These are phyloP conservation scores for Drosophila affinis DNA, from an alignment of 2,888 invertebrate genomes.

Conservation along the genomic window DNA sequence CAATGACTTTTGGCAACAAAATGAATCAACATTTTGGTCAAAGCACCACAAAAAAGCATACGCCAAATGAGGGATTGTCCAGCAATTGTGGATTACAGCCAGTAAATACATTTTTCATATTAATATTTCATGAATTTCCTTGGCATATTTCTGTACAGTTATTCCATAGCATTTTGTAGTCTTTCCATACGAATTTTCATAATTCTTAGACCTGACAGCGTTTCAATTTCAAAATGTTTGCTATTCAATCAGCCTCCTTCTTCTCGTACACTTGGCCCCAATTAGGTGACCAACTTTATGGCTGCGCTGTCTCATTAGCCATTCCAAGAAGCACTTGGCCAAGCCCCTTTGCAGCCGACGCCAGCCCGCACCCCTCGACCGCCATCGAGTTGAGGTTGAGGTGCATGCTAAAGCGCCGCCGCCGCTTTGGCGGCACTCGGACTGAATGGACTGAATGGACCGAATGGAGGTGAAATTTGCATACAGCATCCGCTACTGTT, in stretches of 20 bases:
- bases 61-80: conserved; percentile 14
- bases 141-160: neutral
- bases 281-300: conserved; percentile 65
- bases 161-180: too few species aligned
- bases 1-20: conserved; percentile 77
- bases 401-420: conserved; percentile 60
- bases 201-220: neutral
- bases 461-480: conserved; percentile 70
- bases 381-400: conserved; percentile 24
- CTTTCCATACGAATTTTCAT: neutral
- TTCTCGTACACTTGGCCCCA: conserved; percentile 61
- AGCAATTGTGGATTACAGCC: conserved; percentile 10
- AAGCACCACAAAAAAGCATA: conserved; percentile 32
- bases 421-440: conserved; percentile 70
- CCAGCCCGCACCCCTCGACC: neutral
- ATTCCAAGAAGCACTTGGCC: conserved; percentile 72
- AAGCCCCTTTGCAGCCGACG: conserved; percentile 43
- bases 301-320: conserved; percentile 65
- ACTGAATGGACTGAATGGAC: conserved; percentile 62
- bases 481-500: conserved; percentile 80
- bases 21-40: conserved; percentile 71
- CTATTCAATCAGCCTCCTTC: conserved; percentile 37
- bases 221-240: conserved; percentile 53
- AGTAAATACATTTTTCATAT: neutral
- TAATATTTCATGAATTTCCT: neutral